These are phyloP conservation scores for Phaedon cochleariae DNA, from an alignment of 2,888 invertebrate species.

Conservation along the genomic window DNA sequence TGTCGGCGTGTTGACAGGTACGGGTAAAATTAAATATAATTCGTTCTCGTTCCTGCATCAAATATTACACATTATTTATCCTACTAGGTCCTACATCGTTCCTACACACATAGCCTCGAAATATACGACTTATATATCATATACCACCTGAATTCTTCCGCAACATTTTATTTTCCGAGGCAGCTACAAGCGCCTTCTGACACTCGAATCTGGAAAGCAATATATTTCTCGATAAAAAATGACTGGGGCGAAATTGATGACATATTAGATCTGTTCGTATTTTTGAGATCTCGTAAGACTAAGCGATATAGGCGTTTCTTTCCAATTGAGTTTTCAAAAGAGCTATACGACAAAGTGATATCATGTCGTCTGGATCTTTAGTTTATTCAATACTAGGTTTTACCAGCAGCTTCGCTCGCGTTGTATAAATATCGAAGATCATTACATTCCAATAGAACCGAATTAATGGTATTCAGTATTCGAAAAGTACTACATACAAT, in stretches of 20 bases:
- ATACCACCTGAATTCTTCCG: neutral
- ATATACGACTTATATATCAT: neutral
- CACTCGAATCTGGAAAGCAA: slow-evolving; percentile 16
- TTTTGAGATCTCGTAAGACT: neutral
- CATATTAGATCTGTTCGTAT: slow-evolving; percentile 14
- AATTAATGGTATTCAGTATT: no score
- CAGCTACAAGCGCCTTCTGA: neutral
- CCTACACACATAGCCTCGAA: neutral
- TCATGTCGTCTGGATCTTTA: no score
- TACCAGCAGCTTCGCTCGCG: no score
- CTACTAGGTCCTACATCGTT: no score
- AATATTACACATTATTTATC: neutral
- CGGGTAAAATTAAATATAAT: neutral
- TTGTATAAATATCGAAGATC: no score
- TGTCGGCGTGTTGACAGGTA: no score
- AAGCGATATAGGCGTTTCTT: neutral
- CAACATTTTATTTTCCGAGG: neutral
- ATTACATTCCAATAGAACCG: no score
- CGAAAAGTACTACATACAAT: no score
- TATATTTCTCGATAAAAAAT: slow-evolving; percentile 18
- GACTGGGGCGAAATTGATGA: slow-evolving; percentile 15
- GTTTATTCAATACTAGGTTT: no score
- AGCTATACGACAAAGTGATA: no score
- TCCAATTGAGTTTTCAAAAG: neutral
- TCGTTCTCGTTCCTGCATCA: neutral